Evolutionary conservation across 1,140 invertebrate genomes (phyloP).

Genomic region (Colletes gigas): DNA sequence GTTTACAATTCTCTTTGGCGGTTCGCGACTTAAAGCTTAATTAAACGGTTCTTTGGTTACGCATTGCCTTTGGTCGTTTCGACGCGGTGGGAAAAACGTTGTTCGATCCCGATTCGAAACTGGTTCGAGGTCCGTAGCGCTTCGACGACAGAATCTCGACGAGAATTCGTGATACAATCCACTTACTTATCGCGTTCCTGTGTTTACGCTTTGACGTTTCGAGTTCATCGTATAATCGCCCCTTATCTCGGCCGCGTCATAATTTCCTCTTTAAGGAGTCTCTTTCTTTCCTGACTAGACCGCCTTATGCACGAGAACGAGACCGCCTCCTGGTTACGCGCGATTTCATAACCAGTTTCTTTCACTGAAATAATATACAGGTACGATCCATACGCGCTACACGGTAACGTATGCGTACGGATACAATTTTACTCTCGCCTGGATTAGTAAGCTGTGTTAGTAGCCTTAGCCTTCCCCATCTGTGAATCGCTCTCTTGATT

Average conservation of each 20-base stretch:
- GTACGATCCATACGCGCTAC: neutral
- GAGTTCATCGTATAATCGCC: constrained; percentile 8
- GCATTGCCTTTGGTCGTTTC: neutral
- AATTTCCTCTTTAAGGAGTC: constrained; percentile 32
- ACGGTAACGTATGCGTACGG: neutral
- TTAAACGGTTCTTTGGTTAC: neutral
- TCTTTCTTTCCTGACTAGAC: constrained; percentile 48
- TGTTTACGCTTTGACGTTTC: constrained; percentile 3
- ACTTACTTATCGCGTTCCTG: neutral
- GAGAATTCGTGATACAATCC: constrained; percentile 4
- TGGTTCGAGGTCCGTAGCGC: neutral
- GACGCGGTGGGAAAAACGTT: neutral
- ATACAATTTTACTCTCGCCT: neutral
- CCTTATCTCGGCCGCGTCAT: constrained; percentile 40
- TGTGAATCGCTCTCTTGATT: constrained; percentile 61
- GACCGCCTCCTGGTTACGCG: neutral
- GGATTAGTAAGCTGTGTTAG: constrained; percentile 46
- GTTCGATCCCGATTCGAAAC: neutral
- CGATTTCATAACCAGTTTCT: constrained; percentile 11
- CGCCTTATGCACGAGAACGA: neutral
- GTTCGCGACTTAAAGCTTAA: neutral
- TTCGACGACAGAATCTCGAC: too few relatives aligned
- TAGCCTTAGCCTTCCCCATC: constrained; percentile 47
- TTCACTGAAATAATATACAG: neutral
- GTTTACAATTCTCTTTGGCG: neutral